These are phyloP conservation scores for Urocitellus parryii DNA, from an alignment of 2,113 vertebrate genomes.

Conservation along the genomic window DNA sequence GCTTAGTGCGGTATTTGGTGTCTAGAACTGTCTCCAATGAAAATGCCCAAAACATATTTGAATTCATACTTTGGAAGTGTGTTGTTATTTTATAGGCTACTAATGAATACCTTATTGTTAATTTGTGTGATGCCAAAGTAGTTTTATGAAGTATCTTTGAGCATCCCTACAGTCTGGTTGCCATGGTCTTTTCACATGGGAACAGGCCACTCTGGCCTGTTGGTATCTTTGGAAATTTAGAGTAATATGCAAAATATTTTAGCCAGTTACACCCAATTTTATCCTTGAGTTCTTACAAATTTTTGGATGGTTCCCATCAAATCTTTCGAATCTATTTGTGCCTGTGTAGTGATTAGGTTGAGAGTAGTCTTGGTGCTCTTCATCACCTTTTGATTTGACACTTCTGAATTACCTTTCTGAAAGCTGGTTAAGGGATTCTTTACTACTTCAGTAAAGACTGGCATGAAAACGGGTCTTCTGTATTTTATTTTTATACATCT, in stretches of 20 bases:
- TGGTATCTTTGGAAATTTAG: background rate
- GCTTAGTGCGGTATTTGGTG: background rate
- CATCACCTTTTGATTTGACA: background rate
- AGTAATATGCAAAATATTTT: background rate
- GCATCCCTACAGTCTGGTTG: background rate
- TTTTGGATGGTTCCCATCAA: background rate
- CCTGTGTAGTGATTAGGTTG: background rate
- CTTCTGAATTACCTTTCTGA: background rate
- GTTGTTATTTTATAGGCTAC: background rate
- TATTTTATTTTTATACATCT: background rate
- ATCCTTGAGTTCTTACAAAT: background rate
- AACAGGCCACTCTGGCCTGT: background rate
- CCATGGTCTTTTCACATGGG: background rate
- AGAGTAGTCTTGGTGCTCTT: background rate
- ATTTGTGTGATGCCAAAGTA: background rate
- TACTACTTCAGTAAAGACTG: background rate
- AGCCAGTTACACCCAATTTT: background rate
- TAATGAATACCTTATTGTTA: background rate
- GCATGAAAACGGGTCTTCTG: background rate
- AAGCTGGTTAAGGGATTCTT: background rate
- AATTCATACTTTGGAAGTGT: constrained; percentile 19
- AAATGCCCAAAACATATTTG: background rate
- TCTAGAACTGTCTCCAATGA: background rate
- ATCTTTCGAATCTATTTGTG: background rate
- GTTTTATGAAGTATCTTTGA: background rate